Evolutionary conservation across 2,888 invertebrate genomes (phyloP).

Genomic region (Amaurobius ferox): DNA sequence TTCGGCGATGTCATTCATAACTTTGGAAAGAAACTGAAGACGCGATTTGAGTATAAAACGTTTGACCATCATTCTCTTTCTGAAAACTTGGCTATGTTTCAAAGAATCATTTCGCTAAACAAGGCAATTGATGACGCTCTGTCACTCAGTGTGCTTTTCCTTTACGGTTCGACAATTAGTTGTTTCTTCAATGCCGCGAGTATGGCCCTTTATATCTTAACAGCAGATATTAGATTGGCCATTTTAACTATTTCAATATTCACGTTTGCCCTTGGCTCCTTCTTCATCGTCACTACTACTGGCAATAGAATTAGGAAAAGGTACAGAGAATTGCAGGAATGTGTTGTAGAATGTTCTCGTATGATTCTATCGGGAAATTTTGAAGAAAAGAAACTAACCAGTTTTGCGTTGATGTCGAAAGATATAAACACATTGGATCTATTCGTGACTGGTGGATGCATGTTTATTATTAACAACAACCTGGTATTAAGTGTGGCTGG

Average conservation of each 20-base stretch:
- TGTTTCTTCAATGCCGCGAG: constrained; percentile 22
- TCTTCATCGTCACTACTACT: constrained; percentile 19
- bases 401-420: neutral
- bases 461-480: constrained; percentile 42
- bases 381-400: neutral
- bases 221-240: neutral
- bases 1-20: neutral
- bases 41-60: neutral
- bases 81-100: constrained; percentile 6
- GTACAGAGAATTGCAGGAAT: constrained; percentile 10
- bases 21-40: neutral
- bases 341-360: neutral
- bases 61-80: neutral
- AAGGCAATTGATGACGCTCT: constrained; percentile 20
- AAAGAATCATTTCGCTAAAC: neutral
- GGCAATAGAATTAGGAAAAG: constrained; percentile 18
- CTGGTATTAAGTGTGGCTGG: constrained; percentile 33
- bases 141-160: constrained; percentile 8
- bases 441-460: constrained; percentile 38
- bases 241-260: constrained; percentile 4
- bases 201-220: neutral
- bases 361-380: neutral
- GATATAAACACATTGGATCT: constrained; percentile 17
- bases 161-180: constrained; percentile 22
- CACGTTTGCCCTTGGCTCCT: neutral